Conservation (phyloP, 2,888 invertebrate genomes). For the Mythimna loreyi region DNA sequence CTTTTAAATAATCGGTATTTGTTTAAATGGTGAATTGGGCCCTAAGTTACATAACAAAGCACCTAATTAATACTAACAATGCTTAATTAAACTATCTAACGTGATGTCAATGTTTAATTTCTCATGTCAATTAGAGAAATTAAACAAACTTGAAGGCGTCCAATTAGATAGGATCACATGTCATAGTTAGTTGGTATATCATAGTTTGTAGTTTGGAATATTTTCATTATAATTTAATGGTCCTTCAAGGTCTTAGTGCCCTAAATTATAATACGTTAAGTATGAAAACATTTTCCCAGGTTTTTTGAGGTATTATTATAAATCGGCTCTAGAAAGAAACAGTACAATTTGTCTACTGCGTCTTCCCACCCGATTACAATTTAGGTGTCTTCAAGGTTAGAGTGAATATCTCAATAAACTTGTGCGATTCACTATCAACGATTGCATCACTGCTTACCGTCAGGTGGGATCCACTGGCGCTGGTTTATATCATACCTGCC, state of each 20-base stretch:
- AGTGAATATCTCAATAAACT: no score
- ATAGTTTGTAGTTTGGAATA: background rate
- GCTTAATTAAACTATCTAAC: conserved; percentile 18
- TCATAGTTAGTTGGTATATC: conserved; percentile 6
- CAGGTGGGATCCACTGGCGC: no score
- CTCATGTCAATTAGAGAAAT: conserved; percentile 40
- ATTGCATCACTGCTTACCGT: no score
- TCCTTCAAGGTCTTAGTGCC: background rate
- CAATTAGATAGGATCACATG: conserved; percentile 34
- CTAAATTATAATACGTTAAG: background rate
- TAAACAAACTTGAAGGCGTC: conserved; percentile 25
- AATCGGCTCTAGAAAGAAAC: no score
- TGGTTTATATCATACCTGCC: no score
- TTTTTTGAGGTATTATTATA: background rate
- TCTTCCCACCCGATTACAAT: no score
- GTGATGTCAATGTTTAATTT: no score
- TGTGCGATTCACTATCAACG: no score
- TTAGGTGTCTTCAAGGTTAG: no score
- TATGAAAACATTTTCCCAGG: background rate
- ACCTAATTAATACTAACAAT: background rate
- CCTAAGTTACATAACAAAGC: background rate
- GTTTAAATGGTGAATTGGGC: no score
- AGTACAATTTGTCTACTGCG: no score
- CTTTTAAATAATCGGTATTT: no score
- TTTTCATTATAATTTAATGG: background rate